Evolutionary conservation across 1,140 invertebrate genomes (phyloP).

Genomic region (Eupeodes corollae): DNA sequence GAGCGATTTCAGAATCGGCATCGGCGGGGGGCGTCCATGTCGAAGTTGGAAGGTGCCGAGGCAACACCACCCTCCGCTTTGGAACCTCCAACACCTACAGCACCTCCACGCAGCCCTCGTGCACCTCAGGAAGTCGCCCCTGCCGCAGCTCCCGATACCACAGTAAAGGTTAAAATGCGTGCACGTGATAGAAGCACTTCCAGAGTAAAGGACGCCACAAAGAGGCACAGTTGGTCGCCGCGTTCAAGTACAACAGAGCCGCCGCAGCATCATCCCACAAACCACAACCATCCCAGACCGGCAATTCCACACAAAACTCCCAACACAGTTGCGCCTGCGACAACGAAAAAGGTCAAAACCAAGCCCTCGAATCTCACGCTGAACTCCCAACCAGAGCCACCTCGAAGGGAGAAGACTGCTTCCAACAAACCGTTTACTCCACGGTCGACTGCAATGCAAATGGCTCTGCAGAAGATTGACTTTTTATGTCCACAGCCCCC

Average conservation of each 20-base stretch:
- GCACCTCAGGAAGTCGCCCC: too few relatives aligned
- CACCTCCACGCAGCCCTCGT: constrained; percentile 4
- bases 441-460: constrained; percentile 30
- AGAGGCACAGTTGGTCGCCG: constrained; percentile 36
- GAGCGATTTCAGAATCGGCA: constrained; percentile 58
- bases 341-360: background rate
- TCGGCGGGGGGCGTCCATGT: constrained; percentile 56
- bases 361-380: background rate
- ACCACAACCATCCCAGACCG: background rate
- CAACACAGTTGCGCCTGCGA: constrained; percentile 4
- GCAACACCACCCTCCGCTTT: background rate
- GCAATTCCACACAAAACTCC: background rate
- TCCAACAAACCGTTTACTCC: constrained; percentile 28
- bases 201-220: constrained; percentile 27
- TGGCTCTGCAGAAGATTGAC: constrained; percentile 30
- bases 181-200: constrained; percentile 31
- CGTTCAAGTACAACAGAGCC: constrained; percentile 18
- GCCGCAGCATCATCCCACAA: background rate
- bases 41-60: constrained; percentile 40
- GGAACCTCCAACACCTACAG: constrained; percentile 2
- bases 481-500: constrained; percentile 32
- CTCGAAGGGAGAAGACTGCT: constrained; percentile 17
- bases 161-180: constrained; percentile 21
- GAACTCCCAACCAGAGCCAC: constrained; percentile 7
- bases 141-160: background rate